A percentile compares a stretch with the other conserved stretches of the same genome.
Conservation (phyloP, 2,888 invertebrate species). For the Synergus itoensis region DNA sequence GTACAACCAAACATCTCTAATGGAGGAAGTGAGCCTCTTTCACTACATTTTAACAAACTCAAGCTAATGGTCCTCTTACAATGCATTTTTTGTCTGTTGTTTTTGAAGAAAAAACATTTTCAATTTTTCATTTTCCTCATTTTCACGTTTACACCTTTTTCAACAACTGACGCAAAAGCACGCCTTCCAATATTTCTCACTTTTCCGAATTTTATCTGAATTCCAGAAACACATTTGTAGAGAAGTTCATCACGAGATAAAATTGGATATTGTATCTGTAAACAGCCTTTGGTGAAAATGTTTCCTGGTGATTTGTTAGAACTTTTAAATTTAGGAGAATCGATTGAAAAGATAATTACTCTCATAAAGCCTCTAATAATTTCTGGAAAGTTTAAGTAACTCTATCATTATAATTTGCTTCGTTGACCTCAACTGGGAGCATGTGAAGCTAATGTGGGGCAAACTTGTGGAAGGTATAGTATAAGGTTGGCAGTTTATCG, state of each 20-base stretch:
- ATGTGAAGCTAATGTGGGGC: constrained; percentile 27
- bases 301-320: too few relatives aligned
- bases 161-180: too few relatives aligned
- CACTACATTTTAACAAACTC: constrained; percentile 19
- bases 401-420: constrained; percentile 22
- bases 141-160: neutral
- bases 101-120: constrained; percentile 7
- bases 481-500: constrained; percentile 54
- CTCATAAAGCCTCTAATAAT: neutral
- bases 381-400: neutral
- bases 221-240: too few relatives aligned
- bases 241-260: too few relatives aligned
- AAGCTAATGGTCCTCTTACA: constrained; percentile 28
- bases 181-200: too few relatives aligned
- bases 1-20: constrained; percentile 32
- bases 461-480: constrained; percentile 46
- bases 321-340: too few relatives aligned
- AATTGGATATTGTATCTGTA: too few relatives aligned
- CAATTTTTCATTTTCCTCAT: neutral
- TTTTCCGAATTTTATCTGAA: too few relatives aligned
- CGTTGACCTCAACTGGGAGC: constrained; percentile 7
- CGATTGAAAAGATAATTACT: too few relatives aligned
- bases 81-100: neutral
- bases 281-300: too few relatives aligned
- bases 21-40: constrained; percentile 16